phyloP scores from a whole-genome alignment of 2,888 invertebrate species.

The Caenorhabditis plicata region DNA sequence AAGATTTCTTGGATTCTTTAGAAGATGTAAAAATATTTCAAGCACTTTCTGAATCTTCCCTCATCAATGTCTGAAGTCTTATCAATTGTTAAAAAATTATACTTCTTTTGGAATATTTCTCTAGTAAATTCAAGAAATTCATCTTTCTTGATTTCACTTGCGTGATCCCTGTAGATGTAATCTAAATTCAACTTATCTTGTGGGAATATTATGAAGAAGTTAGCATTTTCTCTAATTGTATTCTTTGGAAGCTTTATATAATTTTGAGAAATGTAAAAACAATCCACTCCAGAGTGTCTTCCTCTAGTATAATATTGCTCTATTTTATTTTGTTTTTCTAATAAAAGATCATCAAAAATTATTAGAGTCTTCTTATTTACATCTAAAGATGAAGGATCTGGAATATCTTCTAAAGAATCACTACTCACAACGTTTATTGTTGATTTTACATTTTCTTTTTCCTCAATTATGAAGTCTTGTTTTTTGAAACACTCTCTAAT shows the following conservation, averaged over 20 bases:
- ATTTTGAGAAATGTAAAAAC: constrained; percentile 46
- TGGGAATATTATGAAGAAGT: constrained; percentile 43
- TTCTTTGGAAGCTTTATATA: constrained; percentile 46
- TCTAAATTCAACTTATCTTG: constrained; percentile 40
- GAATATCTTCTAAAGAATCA: constrained; percentile 30
- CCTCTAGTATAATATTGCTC: constrained; percentile 46
- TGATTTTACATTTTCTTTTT: constrained; percentile 27
- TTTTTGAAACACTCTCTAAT: constrained; percentile 29
- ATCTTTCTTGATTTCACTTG: constrained; percentile 26
- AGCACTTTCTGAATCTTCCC: constrained; percentile 28
- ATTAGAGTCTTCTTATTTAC: constrained; percentile 39
- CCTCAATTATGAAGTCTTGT: constrained; percentile 23
- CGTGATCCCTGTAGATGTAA: constrained; percentile 38
- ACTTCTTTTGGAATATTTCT: constrained; percentile 22
- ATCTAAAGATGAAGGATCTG: constrained; percentile 40
- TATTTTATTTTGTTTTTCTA: constrained; percentile 49
- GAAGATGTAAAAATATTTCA: constrained; percentile 24
- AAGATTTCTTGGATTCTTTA: too few species aligned
- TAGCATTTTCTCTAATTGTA: constrained; percentile 47
- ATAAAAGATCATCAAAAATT: constrained; percentile 43
- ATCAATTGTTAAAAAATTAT: constrained; percentile 39
- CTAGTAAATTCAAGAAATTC: constrained; percentile 28
- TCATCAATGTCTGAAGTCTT: constrained; percentile 18
- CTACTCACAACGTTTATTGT: constrained; percentile 19
- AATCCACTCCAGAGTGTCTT: constrained; percentile 36